Conservation (phyloP, 2,888 invertebrate genomes). For the Ochropleura plecta region DNA sequence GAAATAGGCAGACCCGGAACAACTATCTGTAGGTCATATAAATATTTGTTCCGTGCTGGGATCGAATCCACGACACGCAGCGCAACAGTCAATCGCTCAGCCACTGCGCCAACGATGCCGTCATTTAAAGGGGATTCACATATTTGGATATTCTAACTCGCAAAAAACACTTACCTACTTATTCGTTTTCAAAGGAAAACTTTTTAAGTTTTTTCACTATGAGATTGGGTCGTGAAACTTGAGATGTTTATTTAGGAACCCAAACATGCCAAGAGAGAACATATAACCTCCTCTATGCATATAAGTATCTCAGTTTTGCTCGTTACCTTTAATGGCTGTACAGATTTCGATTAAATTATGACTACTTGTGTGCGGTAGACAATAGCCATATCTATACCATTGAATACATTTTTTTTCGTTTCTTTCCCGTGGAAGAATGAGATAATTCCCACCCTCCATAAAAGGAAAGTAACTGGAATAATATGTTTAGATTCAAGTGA, state of each 20-base stretch:
- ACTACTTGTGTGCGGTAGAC: too few species aligned
- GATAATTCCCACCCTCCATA: not conserved
- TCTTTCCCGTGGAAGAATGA: not conserved
- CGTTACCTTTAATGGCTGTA: not conserved
- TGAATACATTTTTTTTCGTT: not conserved
- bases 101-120: too few species aligned
- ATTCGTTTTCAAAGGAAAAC: not conserved
- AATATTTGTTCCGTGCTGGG: too few species aligned
- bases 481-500: too few species aligned
- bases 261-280: not conserved
- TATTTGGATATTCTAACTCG: too few species aligned
- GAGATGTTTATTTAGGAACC: not conserved
- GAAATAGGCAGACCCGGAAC: too few species aligned
- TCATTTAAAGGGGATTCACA: not conserved
- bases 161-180: not conserved
- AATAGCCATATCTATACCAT: not conserved
- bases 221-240: not conserved
- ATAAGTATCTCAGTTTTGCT: not conserved
- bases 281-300: not conserved
- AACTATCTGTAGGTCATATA: too few species aligned
- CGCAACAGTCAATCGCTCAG: too few species aligned
- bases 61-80: too few species aligned
- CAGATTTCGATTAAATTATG: not conserved
- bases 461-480: too few species aligned
- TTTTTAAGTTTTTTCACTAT: not conserved